Conservation (phyloP, 2,797 vertebrate species). For the Pachyuromys duprasi region DNA sequence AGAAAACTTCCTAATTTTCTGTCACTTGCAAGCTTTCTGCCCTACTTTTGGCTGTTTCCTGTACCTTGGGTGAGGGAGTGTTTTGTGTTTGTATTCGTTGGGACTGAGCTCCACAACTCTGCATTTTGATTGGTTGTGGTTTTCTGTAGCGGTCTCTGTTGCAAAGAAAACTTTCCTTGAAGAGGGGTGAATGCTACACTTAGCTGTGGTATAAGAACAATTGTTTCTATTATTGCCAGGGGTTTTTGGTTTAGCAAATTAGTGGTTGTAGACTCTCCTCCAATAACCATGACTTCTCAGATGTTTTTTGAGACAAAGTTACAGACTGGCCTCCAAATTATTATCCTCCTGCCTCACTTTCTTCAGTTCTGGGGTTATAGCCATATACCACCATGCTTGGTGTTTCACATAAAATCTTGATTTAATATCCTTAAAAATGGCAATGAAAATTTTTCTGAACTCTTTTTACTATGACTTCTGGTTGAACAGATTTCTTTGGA, state of each 20-base stretch:
- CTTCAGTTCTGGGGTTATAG: neutral
- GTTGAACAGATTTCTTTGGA: constrained; percentile 32
- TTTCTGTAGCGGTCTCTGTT: neutral
- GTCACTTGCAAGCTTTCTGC: no score
- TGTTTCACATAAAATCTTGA: constrained; percentile 13
- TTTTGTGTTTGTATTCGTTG: no score
- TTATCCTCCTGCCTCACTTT: neutral
- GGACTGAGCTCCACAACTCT: neutral
- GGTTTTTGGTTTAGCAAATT: neutral
- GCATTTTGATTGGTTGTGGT: neutral
- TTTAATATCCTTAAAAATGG: neutral
- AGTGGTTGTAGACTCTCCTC: neutral
- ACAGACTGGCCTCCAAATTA: neutral
- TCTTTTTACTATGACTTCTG: constrained; percentile 50
- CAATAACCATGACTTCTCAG: neutral
- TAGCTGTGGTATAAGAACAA: neutral
- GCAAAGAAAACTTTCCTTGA: neutral
- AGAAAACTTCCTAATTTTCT: neutral
- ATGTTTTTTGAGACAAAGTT: neutral
- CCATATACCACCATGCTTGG: neutral
- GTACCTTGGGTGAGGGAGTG: neutral
- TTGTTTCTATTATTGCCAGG: neutral
- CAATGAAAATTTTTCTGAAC: neutral
- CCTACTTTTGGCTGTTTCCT: neutral
- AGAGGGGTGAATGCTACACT: no score